phyloP scores from a whole-genome alignment of 2,797 vertebrate genomes.

The Crenuchus spilurus region DNA sequence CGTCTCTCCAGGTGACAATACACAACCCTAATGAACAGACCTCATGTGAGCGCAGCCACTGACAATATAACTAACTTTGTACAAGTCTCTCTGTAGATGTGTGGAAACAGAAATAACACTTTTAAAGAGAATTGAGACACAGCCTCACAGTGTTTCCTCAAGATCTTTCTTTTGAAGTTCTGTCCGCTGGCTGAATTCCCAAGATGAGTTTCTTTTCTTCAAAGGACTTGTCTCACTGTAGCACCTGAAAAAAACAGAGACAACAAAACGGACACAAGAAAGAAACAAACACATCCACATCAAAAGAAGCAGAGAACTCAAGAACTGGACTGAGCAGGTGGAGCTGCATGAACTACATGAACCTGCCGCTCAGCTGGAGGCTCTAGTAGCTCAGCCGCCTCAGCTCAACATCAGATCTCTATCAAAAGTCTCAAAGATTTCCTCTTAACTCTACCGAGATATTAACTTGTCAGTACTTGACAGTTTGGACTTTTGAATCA shows the following conservation, averaged over 20 bases:
- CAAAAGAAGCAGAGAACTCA: not conserved
- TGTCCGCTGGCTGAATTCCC: not conserved
- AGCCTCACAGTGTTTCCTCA: not conserved
- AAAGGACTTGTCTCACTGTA: not conserved
- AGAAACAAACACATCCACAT: not conserved
- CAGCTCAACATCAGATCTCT: no score
- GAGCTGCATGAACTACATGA: not conserved
- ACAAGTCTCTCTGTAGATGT: not conserved
- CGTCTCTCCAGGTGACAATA: no score
- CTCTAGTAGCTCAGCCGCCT: no score
- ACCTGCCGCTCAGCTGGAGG: not conserved
- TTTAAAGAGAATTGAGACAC: not conserved
- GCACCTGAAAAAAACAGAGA: not conserved
- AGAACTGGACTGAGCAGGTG: not conserved
- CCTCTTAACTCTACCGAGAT: no score
- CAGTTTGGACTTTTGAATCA: no score
- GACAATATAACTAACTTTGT: no score
- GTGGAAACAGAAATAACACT: not conserved
- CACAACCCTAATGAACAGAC: no score
- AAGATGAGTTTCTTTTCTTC: not conserved
- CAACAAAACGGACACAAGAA: not conserved
- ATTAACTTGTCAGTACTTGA: no score
- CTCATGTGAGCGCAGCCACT: no score
- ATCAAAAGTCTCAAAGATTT: no score
- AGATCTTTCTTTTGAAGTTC: not conserved